Evolutionary conservation across 2,888 invertebrate genomes (phyloP).

Genomic region (Ganaspis brasiliensis): DNA sequence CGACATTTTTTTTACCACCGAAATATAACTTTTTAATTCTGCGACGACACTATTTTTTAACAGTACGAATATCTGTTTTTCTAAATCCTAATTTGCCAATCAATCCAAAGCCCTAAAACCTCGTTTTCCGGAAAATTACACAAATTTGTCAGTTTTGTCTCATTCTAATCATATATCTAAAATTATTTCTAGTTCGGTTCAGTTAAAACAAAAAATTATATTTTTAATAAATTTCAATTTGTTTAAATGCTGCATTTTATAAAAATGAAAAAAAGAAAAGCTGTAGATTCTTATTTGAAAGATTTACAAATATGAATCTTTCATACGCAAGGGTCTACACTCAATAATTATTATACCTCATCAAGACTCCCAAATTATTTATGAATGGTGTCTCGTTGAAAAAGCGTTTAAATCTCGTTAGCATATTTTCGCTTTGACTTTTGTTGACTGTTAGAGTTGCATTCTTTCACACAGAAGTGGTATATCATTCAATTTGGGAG

Average conservation of each 20-base stretch:
- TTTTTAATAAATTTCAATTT: background rate
- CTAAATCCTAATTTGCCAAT: constrained; percentile 8
- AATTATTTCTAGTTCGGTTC: too few species aligned
- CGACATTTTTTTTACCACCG: background rate
- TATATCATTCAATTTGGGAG: constrained; percentile 76
- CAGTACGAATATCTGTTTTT: background rate
- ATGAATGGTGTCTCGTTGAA: constrained; percentile 73
- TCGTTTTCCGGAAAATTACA: constrained; percentile 19
- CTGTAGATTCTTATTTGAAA: background rate
- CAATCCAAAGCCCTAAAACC: background rate
- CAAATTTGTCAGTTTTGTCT: too few species aligned
- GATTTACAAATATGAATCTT: constrained; percentile 2
- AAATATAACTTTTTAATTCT: constrained; percentile 27
- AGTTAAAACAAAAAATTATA: too few species aligned
- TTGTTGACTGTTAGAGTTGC: constrained; percentile 20
- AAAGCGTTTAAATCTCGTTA: constrained; percentile 80
- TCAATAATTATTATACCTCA: constrained; percentile 69
- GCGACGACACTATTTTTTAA: constrained; percentile 17
- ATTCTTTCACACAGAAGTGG: background rate
- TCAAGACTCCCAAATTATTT: constrained; percentile 80
- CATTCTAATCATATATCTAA: too few species aligned
- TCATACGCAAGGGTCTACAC: background rate
- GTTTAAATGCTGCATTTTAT: background rate
- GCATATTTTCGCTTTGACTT: constrained; percentile 60
- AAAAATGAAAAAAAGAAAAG: background rate